These are phyloP conservation scores for Malurus splendens DNA, from an alignment of 2,797 vertebrate species.

Conservation along the genomic window DNA sequence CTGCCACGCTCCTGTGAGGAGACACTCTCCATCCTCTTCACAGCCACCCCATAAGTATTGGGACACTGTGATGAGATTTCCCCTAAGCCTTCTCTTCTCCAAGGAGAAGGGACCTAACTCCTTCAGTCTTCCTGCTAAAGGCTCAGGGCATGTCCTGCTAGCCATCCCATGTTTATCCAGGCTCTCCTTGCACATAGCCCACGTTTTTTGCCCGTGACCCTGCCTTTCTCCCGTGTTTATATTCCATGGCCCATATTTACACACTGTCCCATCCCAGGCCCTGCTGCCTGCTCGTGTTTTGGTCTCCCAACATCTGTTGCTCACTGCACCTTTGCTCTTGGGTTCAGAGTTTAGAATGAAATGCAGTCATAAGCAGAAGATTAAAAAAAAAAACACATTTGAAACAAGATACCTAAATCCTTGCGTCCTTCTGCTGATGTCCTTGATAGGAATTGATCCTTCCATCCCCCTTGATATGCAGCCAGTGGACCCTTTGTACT, in stretches of 20 bases:
- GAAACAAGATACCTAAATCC: constrained; percentile 35
- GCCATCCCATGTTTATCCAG: background rate
- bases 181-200: background rate
- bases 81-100: background rate
- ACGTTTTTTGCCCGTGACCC: background rate
- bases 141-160: background rate
- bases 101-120: background rate
- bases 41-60: background rate
- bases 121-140: background rate
- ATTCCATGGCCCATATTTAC: background rate
- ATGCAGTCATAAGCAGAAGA: background rate
- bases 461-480: background rate
- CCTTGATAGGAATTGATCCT: constrained; percentile 39
- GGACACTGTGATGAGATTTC: background rate
- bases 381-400: background rate
- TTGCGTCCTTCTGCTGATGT: background rate
- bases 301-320: background rate
- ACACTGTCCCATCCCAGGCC: background rate
- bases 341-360: constrained; percentile 13
- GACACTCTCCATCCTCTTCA: background rate
- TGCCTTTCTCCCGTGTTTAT: background rate
- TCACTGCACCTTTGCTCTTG: background rate
- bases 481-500: constrained; percentile 22
- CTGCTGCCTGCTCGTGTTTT: background rate
- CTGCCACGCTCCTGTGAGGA: background rate